Percentiles rank a stretch among this genome's conserved stretches.
Evolutionary conservation across 2,888 invertebrate genomes (phyloP).

Genomic region (Sclerodermus sp.): DNA sequence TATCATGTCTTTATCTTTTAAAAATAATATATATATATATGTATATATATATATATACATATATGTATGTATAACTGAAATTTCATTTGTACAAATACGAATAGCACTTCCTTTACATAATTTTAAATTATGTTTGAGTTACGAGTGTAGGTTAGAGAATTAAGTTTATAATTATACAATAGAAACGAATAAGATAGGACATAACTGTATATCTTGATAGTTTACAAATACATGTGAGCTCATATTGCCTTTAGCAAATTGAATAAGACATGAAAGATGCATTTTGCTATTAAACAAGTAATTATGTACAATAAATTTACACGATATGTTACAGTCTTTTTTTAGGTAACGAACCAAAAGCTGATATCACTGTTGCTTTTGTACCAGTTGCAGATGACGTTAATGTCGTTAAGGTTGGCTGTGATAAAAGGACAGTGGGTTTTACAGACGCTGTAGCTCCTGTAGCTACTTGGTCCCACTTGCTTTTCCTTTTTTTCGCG

Average conservation of each 20-base stretch:
- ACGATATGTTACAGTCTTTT: slow-evolving; percentile 61
- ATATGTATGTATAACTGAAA: no score
- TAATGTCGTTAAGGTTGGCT: slow-evolving; percentile 75
- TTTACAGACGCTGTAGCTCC: slow-evolving; percentile 64
- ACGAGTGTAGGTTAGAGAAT: no score
- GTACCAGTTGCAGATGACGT: slow-evolving; percentile 85
- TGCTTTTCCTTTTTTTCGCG: slow-evolving; percentile 79
- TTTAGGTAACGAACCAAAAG: slow-evolving; percentile 88
- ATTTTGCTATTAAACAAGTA: slow-evolving; percentile 15
- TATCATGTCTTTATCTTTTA: no score
- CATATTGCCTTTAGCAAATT: background rate
- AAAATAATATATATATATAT: no score
- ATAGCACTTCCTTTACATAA: no score
- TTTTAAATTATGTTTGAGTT: no score
- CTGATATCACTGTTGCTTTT: slow-evolving; percentile 89
- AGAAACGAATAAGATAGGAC: no score
- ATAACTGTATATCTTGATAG: no score
- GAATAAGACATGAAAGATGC: slow-evolving; percentile 4
- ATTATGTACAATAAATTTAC: slow-evolving; percentile 36
- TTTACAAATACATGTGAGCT: background rate
- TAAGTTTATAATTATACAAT: no score
- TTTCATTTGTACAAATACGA: no score
- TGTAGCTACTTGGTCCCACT: slow-evolving; percentile 87
- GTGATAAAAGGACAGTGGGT: slow-evolving; percentile 69
- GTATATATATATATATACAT: no score